Evolutionary conservation across 2,888 invertebrate genomes (phyloP).

Genomic region (Rosalia funebris): DNA sequence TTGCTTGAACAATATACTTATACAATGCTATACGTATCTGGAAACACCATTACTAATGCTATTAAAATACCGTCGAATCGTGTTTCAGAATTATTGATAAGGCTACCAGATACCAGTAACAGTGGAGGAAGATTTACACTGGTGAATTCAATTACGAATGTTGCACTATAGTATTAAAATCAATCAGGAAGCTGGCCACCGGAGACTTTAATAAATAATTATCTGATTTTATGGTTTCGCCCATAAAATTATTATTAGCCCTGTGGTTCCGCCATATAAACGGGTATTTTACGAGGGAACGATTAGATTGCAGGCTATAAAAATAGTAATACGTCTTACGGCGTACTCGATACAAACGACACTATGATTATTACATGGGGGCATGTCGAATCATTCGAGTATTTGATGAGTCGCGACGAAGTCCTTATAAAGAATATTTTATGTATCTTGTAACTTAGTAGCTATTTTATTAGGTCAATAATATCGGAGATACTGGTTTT

Average conservation of each 20-base stretch:
- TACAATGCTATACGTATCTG: too few species aligned
- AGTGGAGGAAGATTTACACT: too few species aligned
- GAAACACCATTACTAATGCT: too few species aligned
- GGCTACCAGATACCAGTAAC: neutral
- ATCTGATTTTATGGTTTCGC: constrained; percentile 1
- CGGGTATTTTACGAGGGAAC: constrained; percentile 4
- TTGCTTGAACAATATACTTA: too few species aligned
- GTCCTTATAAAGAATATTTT: neutral
- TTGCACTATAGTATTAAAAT: neutral
- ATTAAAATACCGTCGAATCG: too few species aligned
- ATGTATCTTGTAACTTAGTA: too few species aligned
- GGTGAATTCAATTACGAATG: too few species aligned
- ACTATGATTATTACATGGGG: neutral
- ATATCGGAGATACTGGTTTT: too few species aligned
- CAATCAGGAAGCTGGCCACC: neutral
- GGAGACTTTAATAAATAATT: constrained; percentile 20
- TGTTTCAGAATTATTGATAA: neutral
- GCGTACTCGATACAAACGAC: neutral
- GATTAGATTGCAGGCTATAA: constrained; percentile 20
- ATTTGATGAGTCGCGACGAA: neutral
- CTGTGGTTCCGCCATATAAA: neutral
- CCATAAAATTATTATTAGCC: constrained; percentile 23
- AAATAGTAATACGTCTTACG: constrained; percentile 8
- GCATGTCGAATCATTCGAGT: neutral
- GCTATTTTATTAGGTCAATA: too few species aligned